Evolutionary conservation across 2,113 vertebrate species (phyloP).

Genomic region (Alligator sinensis): DNA sequence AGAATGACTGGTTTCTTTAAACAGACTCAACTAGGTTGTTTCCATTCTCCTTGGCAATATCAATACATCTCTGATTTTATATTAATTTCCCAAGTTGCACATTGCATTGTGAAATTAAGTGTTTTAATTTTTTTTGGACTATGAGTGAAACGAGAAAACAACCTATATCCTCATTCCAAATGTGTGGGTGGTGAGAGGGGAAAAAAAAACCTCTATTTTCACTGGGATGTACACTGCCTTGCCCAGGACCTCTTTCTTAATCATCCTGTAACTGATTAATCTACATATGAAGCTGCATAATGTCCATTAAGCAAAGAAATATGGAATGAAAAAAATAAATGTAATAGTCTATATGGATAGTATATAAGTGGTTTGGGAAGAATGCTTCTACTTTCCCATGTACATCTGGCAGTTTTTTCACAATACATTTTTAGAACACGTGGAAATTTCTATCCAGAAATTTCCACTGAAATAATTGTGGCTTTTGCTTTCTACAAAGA

Average conservation of each 20-base stretch:
- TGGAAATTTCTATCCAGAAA: background rate
- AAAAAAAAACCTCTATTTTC: slow-evolving; percentile 46
- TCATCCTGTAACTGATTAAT: background rate
- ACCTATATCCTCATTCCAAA: slow-evolving; percentile 34
- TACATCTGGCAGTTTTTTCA: background rate
- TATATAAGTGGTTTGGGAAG: background rate
- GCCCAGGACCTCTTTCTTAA: background rate
- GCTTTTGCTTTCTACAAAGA: background rate
- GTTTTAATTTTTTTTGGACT: slow-evolving; percentile 47
- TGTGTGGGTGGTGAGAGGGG: slow-evolving; percentile 49
- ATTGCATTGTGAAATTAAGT: slow-evolving; percentile 52
- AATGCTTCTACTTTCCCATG: background rate
- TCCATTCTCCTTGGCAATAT: slow-evolving; percentile 42
- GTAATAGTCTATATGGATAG: background rate
- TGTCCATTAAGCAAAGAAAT: background rate
- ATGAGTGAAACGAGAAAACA: slow-evolving; percentile 15
- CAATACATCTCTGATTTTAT: slow-evolving; percentile 40
- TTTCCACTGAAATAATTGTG: background rate
- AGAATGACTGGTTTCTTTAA: slow-evolving; percentile 2
- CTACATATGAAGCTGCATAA: background rate
- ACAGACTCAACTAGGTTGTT: slow-evolving; percentile 8
- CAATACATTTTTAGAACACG: background rate
- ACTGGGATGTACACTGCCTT: slow-evolving; percentile 17
- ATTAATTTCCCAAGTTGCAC: slow-evolving; percentile 51
- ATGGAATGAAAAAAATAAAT: background rate